Percentiles rank a stretch among this genome's conserved stretches.
phyloP scores from a whole-genome alignment of 2,888 invertebrate genomes.

The Andrena camellia region DNA sequence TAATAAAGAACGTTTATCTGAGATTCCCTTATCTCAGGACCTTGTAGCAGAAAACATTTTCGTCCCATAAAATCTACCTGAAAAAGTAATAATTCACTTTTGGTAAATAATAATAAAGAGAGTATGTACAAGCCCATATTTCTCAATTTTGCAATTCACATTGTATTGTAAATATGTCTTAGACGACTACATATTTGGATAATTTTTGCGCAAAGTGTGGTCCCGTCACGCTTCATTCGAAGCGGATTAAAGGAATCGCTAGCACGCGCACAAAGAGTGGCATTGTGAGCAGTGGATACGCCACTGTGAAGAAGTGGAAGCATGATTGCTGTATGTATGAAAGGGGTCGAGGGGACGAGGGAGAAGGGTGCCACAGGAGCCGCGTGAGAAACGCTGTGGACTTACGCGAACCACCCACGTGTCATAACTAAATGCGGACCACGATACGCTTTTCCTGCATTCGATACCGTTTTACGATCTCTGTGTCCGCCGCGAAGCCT shows the following conservation, averaged over 20 bases:
- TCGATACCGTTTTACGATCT: constrained; percentile 22
- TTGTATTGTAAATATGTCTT: background rate
- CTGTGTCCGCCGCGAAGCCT: constrained; percentile 4
- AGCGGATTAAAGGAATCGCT: constrained; percentile 45
- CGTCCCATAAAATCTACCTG: no score
- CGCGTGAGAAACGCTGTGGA: constrained; percentile 72
- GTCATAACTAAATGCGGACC: constrained; percentile 73
- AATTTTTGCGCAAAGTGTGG: background rate
- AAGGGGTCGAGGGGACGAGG: constrained; percentile 26
- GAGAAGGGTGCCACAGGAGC: constrained; percentile 67
- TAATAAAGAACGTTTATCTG: no score
- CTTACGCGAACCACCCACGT: constrained; percentile 75
- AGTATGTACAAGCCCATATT: background rate
- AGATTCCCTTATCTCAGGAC: no score
- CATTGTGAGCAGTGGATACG: constrained; percentile 53
- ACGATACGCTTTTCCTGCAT: constrained; percentile 47
- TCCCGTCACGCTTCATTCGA: constrained; percentile 8
- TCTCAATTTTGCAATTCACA: background rate
- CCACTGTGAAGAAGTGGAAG: constrained; percentile 59
- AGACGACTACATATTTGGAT: background rate
- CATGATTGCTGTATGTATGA: constrained; percentile 60
- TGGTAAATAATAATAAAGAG: no score
- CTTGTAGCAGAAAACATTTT: no score
- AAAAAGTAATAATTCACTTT: no score
- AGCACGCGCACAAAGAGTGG: constrained; percentile 32